Conservation (phyloP, 2,113 vertebrate species). For the Eublepharis macularius region DNA sequence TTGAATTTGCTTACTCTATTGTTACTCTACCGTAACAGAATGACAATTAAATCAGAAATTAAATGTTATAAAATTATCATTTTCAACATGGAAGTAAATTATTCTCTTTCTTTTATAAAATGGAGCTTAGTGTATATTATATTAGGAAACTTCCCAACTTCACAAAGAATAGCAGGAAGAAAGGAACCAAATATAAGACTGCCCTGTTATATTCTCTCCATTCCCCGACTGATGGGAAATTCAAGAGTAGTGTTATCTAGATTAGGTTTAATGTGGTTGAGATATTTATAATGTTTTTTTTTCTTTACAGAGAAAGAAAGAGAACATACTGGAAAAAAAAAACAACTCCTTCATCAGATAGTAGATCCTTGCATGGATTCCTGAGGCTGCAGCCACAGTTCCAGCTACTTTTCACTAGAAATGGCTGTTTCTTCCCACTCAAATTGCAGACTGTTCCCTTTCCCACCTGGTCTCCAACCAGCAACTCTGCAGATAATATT, state of each 20-base stretch:
- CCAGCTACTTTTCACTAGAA: too few species aligned
- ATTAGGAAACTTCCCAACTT: not conserved
- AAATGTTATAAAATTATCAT: slow-evolving; percentile 10
- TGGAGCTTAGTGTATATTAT: not conserved
- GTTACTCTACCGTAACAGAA: not conserved
- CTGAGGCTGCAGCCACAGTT: too few species aligned
- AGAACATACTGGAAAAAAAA: too few species aligned
- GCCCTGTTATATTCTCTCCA: not conserved
- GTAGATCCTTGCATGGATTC: too few species aligned
- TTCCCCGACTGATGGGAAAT: not conserved
- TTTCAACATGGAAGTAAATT: not conserved
- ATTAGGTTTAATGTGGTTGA: not conserved
- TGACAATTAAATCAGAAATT: slow-evolving; percentile 2
- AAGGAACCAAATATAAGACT: not conserved
- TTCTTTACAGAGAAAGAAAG: too few species aligned
- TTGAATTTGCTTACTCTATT: not conserved
- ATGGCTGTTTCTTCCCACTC: too few species aligned
- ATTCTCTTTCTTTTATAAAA: not conserved
- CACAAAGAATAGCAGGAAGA: not conserved
- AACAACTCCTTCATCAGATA: too few species aligned
- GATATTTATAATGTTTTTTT: not conserved
- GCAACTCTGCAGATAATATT: too few species aligned
- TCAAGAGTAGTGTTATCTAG: not conserved
- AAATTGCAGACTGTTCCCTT: too few species aligned
- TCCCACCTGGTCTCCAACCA: too few species aligned